These are phyloP conservation scores for Rousettus leschenaultii DNA, from an alignment of 2,113 vertebrate genomes.

Conservation along the genomic window DNA sequence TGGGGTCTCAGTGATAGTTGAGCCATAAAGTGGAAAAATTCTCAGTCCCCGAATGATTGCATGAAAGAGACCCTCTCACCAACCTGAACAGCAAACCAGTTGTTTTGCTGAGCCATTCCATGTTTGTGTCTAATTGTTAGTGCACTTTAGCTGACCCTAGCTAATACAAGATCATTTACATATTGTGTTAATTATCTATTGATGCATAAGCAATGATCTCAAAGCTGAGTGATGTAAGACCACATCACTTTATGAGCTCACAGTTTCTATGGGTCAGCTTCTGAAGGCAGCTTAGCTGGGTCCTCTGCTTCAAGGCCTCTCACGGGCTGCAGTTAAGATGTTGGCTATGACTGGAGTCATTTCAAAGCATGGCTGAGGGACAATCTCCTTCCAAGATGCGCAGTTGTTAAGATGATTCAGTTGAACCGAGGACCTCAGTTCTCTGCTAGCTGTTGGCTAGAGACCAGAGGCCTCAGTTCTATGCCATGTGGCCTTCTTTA, in stretches of 20 bases:
- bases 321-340: neutral
- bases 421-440: neutral
- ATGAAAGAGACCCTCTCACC: neutral
- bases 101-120: neutral
- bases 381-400: neutral
- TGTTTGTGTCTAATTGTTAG: neutral
- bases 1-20: neutral
- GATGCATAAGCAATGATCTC: neutral
- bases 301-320: neutral
- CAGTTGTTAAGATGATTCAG: neutral
- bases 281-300: neutral
- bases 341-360: neutral
- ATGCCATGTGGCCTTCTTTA: neutral
- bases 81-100: neutral
- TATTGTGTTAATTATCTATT: neutral
- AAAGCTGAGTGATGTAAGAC: neutral
- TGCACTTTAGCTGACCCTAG: neutral
- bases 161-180: neutral
- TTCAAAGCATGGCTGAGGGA: neutral
- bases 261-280: neutral
- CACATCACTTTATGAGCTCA: neutral
- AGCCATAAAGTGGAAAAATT: neutral
- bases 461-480: neutral
- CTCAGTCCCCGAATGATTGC: neutral
- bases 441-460: neutral